These are phyloP conservation scores for Xyrichtys novacula DNA, from an alignment of 2,797 vertebrate species.

Conservation along the genomic window DNA sequence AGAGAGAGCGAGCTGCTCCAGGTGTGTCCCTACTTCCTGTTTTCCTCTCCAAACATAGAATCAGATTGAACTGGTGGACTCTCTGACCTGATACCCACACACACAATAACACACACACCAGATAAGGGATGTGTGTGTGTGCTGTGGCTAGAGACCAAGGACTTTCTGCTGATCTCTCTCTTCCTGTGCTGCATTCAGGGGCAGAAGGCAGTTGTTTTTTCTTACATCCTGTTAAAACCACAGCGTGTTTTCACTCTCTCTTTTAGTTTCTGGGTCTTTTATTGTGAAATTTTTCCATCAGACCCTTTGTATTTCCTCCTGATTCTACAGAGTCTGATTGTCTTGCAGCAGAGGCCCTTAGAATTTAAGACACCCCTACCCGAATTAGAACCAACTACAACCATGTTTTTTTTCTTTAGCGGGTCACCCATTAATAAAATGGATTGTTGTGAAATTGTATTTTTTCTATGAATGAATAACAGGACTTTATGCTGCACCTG, in stretches of 20 bases:
- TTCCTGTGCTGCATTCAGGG: slow-evolving; percentile 23
- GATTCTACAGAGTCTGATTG: neutral
- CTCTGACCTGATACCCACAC: too few relatives aligned
- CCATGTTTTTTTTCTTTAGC: too few relatives aligned
- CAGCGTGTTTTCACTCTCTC: too few relatives aligned
- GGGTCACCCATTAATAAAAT: too few relatives aligned
- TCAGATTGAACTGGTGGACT: slow-evolving; percentile 63
- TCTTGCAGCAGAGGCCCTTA: too few relatives aligned
- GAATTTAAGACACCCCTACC: too few relatives aligned
- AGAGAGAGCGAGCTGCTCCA: slow-evolving; percentile 9
- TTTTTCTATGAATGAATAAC: too few relatives aligned
- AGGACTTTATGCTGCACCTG: too few relatives aligned
- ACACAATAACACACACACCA: too few relatives aligned
- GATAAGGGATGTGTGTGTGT: neutral
- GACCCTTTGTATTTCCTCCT: neutral
- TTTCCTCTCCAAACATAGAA: slow-evolving; percentile 40
- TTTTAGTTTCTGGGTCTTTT: neutral
- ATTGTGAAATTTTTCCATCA: neutral
- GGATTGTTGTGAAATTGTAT: too few relatives aligned
- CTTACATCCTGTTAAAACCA: slow-evolving; percentile 1
- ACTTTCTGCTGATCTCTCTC: neutral
- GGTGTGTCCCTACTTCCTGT: slow-evolving; percentile 52
- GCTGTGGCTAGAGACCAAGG: slow-evolving; percentile 8
- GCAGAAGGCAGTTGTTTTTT: neutral
- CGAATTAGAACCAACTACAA: too few relatives aligned